Evolutionary conservation across 2,888 invertebrate species (phyloP).

Genomic region (Oligia strigilis): DNA sequence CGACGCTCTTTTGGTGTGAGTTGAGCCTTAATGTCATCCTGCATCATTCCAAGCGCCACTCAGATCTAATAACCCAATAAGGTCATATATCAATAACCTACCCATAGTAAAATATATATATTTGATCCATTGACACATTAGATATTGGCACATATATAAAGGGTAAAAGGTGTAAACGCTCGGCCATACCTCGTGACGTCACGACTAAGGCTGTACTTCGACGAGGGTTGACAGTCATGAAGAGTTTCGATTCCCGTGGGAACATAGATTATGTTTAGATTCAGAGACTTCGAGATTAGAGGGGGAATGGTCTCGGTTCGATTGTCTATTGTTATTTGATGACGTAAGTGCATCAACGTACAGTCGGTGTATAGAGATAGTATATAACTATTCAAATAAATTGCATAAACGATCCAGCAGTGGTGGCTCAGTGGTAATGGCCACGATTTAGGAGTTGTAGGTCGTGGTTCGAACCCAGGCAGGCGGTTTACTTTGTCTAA

Average conservation of each 20-base stretch:
- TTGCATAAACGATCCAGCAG: not conserved
- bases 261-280: constrained; percentile 63
- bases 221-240: constrained; percentile 69
- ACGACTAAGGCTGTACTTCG: constrained; percentile 48
- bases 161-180: constrained; percentile 58
- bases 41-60: not conserved
- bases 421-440: not conserved
- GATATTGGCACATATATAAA: constrained; percentile 57
- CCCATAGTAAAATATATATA: constrained; percentile 32
- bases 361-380: not conserved
- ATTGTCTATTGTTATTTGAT: constrained; percentile 33
- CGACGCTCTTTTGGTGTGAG: too few species aligned
- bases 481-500: too few species aligned
- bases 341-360: not conserved
- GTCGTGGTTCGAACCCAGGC: too few species aligned
- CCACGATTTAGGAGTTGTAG: not conserved
- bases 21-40: too few species aligned
- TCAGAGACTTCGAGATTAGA: constrained; percentile 45
- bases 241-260: constrained; percentile 63
- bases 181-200: constrained; percentile 52
- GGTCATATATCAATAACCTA: not conserved
- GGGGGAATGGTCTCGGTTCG: constrained; percentile 24
- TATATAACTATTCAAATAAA: not conserved
- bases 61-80: constrained; percentile 22
- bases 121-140: constrained; percentile 51